Evolutionary conservation across 2,888 invertebrate species (phyloP).

Genomic region (Ophion ellenae): DNA sequence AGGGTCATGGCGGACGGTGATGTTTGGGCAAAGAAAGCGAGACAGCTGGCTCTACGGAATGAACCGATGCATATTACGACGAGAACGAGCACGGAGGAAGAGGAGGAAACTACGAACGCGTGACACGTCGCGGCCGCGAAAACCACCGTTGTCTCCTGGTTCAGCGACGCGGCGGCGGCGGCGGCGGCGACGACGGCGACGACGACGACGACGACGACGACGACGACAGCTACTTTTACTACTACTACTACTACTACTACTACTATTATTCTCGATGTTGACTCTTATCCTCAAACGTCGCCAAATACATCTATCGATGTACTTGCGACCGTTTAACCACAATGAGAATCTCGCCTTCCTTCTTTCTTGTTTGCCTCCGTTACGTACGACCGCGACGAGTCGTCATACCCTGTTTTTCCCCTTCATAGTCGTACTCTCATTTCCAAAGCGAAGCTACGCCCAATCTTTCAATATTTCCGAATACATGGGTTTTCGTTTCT

Average conservation of each 20-base stretch:
- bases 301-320: neutral
- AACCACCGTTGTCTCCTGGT: constrained; percentile 59
- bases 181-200: no score
- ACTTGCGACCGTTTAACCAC: no score
- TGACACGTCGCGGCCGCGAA: constrained; percentile 73
- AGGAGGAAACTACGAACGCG: constrained; percentile 76
- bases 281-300: neutral
- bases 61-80: constrained; percentile 65
- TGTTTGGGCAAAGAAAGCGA: constrained; percentile 80
- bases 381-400: no score
- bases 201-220: neutral
- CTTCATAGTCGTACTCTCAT: no score
- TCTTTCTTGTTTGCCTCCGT: no score
- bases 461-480: no score
- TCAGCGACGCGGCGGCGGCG: no score
- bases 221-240: neutral
- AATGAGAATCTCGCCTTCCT: no score
- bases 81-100: constrained; percentile 73
- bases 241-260: neutral
- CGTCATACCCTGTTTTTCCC: no score
- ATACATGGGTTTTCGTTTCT: no score
- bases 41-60: constrained; percentile 74
- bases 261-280: no score
- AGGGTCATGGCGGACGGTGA: constrained; percentile 80
- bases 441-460: no score